Evolutionary conservation across 2,888 invertebrate species (phyloP), one percentile per base, ranked within the genome.

Genomic region (Acrobeloides nanus): DNA sequence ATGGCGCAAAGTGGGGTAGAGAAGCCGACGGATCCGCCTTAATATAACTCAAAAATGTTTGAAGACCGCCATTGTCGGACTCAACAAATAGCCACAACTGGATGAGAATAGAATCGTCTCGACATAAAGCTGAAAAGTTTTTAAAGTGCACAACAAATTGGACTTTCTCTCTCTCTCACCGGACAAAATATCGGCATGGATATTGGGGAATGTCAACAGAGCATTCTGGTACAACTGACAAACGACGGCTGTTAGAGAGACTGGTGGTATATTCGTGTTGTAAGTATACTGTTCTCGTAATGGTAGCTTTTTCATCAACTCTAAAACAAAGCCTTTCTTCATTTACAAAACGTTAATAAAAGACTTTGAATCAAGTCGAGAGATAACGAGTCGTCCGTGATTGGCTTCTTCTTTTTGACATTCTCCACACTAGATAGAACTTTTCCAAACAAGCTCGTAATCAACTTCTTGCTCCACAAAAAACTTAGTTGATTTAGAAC

Each of bases 201-300:
- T 81, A 75, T 92, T 89, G 3, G 86, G 84, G 71, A 95, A 81
- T 0, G 92, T 90, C 61, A 83, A 84, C 49, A 93, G 78, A 12
- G 89, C 87, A 0, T 85, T 86, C 76, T 89, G 86, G 76, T 90
- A 95, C 78, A 95, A 82, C 18, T 86, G 84, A 76, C 90, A 92
- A 26, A 89, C 85, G 10, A 59, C 46, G 5, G 53, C 53, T 7
- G 45, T 58, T 46, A 55, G 38, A 6, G 50, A 43, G 4, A 61
- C 51, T 10, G 55, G 57, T 2, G 48, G 51, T 17, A 51, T 38
- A n/a, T 43, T 45, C 21, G 42, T 39, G 24, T 39, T 43, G 15
- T 38, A 26, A 4, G 27, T 18, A 7, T 33, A 18, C 4, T 48
- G 33, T 7, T 45, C 42, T 1, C 43, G 25, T 25, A 52, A 3